Conservation (phyloP, 1,140 invertebrate genomes). For the Platyscapa corneri region DNA sequence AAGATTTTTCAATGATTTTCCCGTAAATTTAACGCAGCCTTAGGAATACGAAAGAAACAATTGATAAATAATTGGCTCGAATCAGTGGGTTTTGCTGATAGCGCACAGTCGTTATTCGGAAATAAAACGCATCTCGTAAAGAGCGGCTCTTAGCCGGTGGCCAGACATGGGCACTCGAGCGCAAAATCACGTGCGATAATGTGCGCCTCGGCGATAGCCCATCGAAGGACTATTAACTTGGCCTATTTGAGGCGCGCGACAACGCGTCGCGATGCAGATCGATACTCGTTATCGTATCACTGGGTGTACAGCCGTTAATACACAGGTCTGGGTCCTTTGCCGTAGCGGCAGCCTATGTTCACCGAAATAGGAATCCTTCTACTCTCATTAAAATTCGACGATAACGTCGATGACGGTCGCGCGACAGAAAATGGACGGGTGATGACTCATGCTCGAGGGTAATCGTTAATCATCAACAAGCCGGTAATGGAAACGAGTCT, state of each 20-base stretch:
- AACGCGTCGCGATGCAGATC: constrained; percentile 50
- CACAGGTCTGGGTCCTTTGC: constrained; percentile 51
- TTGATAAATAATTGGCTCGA: too few relatives aligned
- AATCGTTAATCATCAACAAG: not conserved
- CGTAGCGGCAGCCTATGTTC: not conserved
- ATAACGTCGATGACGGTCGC: not conserved
- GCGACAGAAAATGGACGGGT: not conserved
- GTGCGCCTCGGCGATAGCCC: not conserved
- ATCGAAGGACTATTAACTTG: constrained; percentile 53
- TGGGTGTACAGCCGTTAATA: constrained; percentile 64
- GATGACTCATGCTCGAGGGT: not conserved
- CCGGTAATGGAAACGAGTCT: not conserved
- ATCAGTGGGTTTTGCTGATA: too few relatives aligned
- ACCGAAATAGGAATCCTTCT: not conserved
- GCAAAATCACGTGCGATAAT: constrained; percentile 14
- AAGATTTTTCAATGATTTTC: too few relatives aligned
- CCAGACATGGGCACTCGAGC: not conserved
- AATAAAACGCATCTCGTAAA: not conserved
- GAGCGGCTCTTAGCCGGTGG: not conserved
- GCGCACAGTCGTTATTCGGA: too few relatives aligned
- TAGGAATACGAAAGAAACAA: too few relatives aligned
- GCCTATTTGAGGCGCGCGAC: constrained; percentile 44
- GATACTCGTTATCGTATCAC: constrained; percentile 67
- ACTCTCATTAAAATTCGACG: not conserved
- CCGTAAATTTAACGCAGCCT: too few relatives aligned